Conservation (phyloP, 2,888 invertebrate species). For the Mythimna impura region DNA sequence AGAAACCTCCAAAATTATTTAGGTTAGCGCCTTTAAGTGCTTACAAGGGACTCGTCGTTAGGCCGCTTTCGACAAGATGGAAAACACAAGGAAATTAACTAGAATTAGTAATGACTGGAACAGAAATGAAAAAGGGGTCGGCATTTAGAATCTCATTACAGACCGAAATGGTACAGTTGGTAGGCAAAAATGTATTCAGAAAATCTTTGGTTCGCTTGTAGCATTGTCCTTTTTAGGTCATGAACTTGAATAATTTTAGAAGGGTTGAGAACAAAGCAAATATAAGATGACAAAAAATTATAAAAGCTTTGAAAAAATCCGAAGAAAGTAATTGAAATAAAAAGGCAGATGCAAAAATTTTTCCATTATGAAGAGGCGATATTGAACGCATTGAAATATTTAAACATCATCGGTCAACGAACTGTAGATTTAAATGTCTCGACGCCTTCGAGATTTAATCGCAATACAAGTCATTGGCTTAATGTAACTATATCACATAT, state of each 20-base stretch:
- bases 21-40: conserved; percentile 31
- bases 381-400: conserved; percentile 57
- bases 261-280: conserved; percentile 27
- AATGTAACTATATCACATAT: conserved; percentile 42
- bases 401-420: conserved; percentile 52
- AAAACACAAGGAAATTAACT: conserved; percentile 56
- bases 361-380: conserved; percentile 29
- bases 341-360: conserved; percentile 32
- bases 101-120: conserved; percentile 48
- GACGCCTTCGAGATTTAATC: conserved; percentile 53
- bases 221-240: background rate
- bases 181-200: conserved; percentile 16
- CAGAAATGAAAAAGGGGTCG: conserved; percentile 54
- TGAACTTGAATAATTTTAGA: conserved; percentile 29
- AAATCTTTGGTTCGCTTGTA: conserved; percentile 16
- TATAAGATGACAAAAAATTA: conserved; percentile 20
- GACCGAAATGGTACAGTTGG: conserved; percentile 24
- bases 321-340: conserved; percentile 28
- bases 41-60: conserved; percentile 43
- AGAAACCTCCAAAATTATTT: conserved; percentile 51
- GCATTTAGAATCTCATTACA: conserved; percentile 56
- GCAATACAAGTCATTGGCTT: conserved; percentile 35
- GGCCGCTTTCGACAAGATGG: conserved; percentile 44
- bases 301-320: conserved; percentile 9
- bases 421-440: conserved; percentile 49